A percentile compares a stretch with the other conserved stretches of the same genome.
Conservation (phyloP, 2,797 vertebrate species). For the Hemitrygon akajei region DNA sequence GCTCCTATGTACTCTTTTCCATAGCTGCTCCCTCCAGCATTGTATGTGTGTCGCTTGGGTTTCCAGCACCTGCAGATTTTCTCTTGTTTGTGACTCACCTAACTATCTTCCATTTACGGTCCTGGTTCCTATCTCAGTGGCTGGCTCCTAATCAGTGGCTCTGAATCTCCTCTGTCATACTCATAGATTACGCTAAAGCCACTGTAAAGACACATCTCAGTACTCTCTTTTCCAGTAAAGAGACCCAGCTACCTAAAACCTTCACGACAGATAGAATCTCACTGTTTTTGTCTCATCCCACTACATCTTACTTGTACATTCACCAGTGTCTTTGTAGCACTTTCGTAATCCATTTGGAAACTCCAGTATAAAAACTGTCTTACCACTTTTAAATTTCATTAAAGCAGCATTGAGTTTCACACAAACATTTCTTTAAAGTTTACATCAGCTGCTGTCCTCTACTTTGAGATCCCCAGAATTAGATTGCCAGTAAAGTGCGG, state of each 20-base stretch:
- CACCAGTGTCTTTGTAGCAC: not conserved
- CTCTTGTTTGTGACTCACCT: too few relatives aligned
- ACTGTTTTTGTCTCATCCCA: not conserved
- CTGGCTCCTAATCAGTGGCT: not conserved
- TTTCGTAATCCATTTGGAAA: not conserved
- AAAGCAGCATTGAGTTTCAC: too few relatives aligned
- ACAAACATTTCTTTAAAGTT: too few relatives aligned
- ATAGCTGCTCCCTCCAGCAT: too few relatives aligned
- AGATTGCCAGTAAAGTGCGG: too few relatives aligned
- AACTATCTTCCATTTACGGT: not conserved
- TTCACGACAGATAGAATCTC: not conserved
- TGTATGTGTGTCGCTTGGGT: too few relatives aligned
- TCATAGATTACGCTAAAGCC: not conserved
- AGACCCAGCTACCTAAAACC: not conserved
- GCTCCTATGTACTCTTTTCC: too few relatives aligned
- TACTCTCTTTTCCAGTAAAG: not conserved
- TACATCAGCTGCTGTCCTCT: too few relatives aligned
- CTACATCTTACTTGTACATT: not conserved
- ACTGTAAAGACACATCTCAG: not conserved
- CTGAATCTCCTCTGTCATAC: not conserved
- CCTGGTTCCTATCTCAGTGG: not conserved
- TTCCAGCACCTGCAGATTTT: too few relatives aligned
- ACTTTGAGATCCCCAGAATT: too few relatives aligned
- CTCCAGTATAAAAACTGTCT: too few relatives aligned
- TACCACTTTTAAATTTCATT: too few relatives aligned